phyloP scores from a whole-genome alignment of 2,113 vertebrate species.

The Mormoops blainvillei region DNA sequence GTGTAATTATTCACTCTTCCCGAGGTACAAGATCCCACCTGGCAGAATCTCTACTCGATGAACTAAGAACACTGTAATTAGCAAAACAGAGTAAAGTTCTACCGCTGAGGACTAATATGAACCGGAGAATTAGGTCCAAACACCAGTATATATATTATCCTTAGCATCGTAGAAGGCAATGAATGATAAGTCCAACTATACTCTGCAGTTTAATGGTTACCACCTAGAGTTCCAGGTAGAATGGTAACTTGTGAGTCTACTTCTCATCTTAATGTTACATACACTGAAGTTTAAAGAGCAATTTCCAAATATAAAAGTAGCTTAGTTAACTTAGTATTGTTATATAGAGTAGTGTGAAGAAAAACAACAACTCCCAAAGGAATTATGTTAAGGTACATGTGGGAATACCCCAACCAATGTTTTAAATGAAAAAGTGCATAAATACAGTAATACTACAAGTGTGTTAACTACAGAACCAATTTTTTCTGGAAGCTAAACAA shows the following conservation, averaged over 20 bases:
- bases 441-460: conserved; percentile 82
- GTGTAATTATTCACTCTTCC: conserved; percentile 75
- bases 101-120: conserved; percentile 72
- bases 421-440: conserved; percentile 85
- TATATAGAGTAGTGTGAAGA: conserved; percentile 77
- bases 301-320: conserved; percentile 76
- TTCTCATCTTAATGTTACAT: conserved; percentile 72
- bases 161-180: conserved; percentile 71
- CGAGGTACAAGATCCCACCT: conserved; percentile 80
- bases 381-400: conserved; percentile 70
- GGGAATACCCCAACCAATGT: conserved; percentile 78
- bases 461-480: conserved; percentile 78
- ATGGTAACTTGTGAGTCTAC: conserved; percentile 61
- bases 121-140: conserved; percentile 72
- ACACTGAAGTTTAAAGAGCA: conserved; percentile 73
- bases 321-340: conserved; percentile 80
- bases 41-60: conserved; percentile 81
- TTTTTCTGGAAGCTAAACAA: conserved; percentile 71
- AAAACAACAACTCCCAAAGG: conserved; percentile 63
- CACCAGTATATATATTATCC: conserved; percentile 68
- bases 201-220: conserved; percentile 57
- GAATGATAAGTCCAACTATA: conserved; percentile 65
- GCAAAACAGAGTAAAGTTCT: conserved; percentile 76
- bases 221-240: conserved; percentile 71
- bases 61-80: conserved; percentile 77